Conservation (phyloP, 2,888 invertebrate genomes). For the Ochropacha duplaris region DNA sequence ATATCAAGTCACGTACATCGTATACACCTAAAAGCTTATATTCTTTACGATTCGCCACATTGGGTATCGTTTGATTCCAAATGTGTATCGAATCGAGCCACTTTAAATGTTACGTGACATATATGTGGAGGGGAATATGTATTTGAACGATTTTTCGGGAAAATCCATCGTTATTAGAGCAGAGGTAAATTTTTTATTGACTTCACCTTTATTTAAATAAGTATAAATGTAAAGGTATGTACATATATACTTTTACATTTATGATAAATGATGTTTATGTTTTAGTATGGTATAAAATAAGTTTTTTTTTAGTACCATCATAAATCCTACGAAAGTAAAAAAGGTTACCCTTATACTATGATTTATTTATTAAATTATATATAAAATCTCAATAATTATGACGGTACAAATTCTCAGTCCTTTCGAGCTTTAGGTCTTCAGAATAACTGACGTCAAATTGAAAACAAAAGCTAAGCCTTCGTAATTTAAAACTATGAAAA, state of each 20-base stretch:
- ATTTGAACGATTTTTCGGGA: not conserved
- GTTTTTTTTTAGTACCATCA: too few species aligned
- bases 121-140: conserved; percentile 9
- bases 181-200: not conserved
- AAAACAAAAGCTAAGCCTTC: not conserved
- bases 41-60: conserved; percentile 47
- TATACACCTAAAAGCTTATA: conserved; percentile 59
- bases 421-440: too few species aligned
- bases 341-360: too few species aligned
- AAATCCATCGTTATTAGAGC: not conserved
- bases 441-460: not conserved
- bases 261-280: too few species aligned
- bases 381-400: too few species aligned
- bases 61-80: conserved; percentile 22
- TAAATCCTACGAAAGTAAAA: too few species aligned
- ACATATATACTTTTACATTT: not conserved
- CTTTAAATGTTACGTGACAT: conserved; percentile 58
- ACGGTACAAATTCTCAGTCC: too few species aligned
- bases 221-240: not conserved
- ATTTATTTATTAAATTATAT: too few species aligned
- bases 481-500: not conserved
- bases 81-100: conserved; percentile 33
- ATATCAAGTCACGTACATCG: conserved; percentile 40
- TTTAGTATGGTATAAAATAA: too few species aligned
- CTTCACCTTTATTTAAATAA: not conserved